These are phyloP conservation scores for Coregonus clupeaformis DNA, from an alignment of 2,113 vertebrate genomes.

Conservation along the genomic window DNA sequence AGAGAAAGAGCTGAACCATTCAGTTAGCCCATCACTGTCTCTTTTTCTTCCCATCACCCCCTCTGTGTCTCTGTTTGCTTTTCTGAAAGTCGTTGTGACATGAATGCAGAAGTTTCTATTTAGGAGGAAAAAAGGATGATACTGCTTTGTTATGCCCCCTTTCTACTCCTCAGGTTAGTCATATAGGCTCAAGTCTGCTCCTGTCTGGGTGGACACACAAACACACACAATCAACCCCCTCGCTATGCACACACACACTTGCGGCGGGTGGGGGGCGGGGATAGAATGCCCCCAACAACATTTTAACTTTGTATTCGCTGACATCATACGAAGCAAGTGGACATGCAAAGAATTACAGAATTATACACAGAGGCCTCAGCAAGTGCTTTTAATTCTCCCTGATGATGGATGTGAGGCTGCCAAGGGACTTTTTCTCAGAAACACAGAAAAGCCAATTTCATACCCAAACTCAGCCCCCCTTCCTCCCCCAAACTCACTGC, in stretches of 20 bases:
- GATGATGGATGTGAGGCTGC: slow-evolving; percentile 41
- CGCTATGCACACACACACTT: not conserved
- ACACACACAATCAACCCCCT: not conserved
- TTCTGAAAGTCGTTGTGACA: slow-evolving; percentile 5
- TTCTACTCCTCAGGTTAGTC: slow-evolving; percentile 38
- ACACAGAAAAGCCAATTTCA: slow-evolving; percentile 23
- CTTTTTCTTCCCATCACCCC: slow-evolving; percentile 1
- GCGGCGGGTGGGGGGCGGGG: slow-evolving; percentile 5
- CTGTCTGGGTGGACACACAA: slow-evolving; percentile 6
- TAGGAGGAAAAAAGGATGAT: slow-evolving; percentile 21
- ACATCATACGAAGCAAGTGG: slow-evolving; percentile 40
- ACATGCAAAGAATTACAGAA: slow-evolving; percentile 31
- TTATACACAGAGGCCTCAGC: slow-evolving; percentile 49
- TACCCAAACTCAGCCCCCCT: not conserved
- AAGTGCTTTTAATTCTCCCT: slow-evolving; percentile 34
- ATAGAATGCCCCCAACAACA: slow-evolving; percentile 44
- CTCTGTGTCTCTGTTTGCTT: slow-evolving; percentile 9
- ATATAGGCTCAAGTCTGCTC: slow-evolving; percentile 35
- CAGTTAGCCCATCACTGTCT: slow-evolving; percentile 7
- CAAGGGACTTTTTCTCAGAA: slow-evolving; percentile 49
- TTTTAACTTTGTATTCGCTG: slow-evolving; percentile 43
- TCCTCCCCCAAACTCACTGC: slow-evolving; percentile 36
- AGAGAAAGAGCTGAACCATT: slow-evolving; percentile 38
- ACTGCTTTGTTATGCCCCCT: slow-evolving; percentile 25
- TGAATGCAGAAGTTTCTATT: slow-evolving; percentile 14